phyloP scores from a whole-genome alignment of 1,140 invertebrate genomes.

The Sipha flava region DNA sequence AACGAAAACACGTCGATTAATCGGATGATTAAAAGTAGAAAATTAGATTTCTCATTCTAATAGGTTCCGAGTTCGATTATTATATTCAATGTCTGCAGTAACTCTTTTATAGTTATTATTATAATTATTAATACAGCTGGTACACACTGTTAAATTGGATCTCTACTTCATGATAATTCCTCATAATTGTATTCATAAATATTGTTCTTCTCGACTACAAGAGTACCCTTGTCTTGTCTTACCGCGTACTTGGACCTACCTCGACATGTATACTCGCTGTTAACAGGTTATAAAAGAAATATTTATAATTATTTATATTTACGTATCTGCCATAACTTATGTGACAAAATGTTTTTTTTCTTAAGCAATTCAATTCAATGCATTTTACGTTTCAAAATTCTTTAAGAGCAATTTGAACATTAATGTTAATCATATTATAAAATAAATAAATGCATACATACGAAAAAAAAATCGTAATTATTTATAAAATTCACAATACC shows the following conservation, averaged over 20 bases:
- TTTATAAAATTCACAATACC: too few species aligned
- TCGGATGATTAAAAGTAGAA: neutral
- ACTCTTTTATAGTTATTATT: neutral
- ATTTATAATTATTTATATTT: neutral
- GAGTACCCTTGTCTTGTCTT: neutral
- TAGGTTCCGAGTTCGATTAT: neutral
- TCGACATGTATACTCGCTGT: neutral
- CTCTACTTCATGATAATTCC: neutral
- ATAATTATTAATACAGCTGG: neutral
- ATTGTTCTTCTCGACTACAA: neutral
- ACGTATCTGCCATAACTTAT: neutral
- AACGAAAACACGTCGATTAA: neutral
- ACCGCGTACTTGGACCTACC: neutral
- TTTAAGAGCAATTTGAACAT: neutral
- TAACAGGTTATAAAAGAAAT: neutral
- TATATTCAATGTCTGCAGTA: neutral
- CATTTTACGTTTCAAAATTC: neutral
- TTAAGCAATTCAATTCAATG: neutral
- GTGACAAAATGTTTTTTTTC: neutral
- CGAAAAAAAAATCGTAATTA: too few species aligned
- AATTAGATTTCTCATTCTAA: neutral
- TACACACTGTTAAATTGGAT: neutral
- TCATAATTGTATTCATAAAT: neutral
- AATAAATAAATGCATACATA: too few species aligned
- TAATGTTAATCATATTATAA: neutral